These are phyloP conservation scores for Idaea straminata DNA, from an alignment of 2,888 invertebrate species.

Conservation along the genomic window DNA sequence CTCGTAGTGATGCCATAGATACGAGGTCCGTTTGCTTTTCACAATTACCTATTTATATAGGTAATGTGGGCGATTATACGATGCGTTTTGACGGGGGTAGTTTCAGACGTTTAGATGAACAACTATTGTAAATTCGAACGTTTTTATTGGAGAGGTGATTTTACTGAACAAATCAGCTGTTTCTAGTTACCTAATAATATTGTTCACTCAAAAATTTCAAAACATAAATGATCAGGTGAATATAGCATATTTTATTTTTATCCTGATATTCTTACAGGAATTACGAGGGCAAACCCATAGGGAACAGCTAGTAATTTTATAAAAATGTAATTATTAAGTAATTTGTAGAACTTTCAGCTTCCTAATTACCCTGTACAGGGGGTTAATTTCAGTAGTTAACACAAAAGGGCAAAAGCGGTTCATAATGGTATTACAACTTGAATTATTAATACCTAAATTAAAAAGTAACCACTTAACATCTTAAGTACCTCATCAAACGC, in stretches of 20 bases:
- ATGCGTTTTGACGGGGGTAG: too few species aligned
- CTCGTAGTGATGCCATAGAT: background rate
- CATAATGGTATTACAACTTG: constrained; percentile 6
- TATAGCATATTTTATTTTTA: too few species aligned
- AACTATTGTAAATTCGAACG: too few species aligned
- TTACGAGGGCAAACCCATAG: too few species aligned
- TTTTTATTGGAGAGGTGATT: too few species aligned
- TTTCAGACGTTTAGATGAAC: too few species aligned
- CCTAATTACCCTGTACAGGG: background rate
- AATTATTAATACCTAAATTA: constrained; percentile 6
- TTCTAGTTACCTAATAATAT: too few species aligned
- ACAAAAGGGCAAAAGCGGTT: constrained; percentile 8
- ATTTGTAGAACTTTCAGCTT: background rate
- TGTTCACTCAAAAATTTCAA: background rate
- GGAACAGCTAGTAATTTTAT: too few species aligned
- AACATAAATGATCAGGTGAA: background rate
- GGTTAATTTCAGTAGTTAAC: background rate
- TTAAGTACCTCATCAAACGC: constrained; percentile 20
- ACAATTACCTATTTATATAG: background rate
- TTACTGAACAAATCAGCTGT: too few species aligned
- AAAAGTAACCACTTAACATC: constrained; percentile 16
- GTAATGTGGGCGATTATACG: background rate
- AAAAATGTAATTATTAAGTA: background rate
- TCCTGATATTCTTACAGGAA: too few species aligned
- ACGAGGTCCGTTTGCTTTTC: background rate